Evolutionary conservation across 2,888 invertebrate species (phyloP), one percentile per base, ranked within the genome.

Genomic region (Eilema depressum): DNA sequence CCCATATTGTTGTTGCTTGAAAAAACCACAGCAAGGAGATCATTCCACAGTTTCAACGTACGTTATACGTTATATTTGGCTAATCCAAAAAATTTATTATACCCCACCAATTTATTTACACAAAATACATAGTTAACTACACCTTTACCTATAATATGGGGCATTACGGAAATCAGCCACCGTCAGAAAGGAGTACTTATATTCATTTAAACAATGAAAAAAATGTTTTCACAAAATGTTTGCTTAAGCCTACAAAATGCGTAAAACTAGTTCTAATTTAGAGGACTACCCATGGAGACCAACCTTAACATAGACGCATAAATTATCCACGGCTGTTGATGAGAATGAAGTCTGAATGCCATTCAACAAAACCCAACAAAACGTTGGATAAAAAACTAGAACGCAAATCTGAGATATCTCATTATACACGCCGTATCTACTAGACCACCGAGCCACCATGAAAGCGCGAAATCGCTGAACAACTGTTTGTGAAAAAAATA

Each of bases 391-490:
- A 71, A 71, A 68, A 68, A 64, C 17, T 20, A 53, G 25, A 61
- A 68, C 66, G 71, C 75, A 67, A 74, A 75, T 70, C 63, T 70
- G 65, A 56, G 56, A 73, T 70, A 72, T 71, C 73, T 68, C 25
- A 71, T 70, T 69, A 70, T 69, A 64, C 62, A 65, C 72, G 63
- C 28, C 17, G 57, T 60, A 69, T 63, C 63, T 70, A 63, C n/a
- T 71, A 71, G 68, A 71, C 68, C 66, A 30, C 63, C 63, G 47
- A 76, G 87, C 93, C 93, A 93, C 93, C 93, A 85, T 89, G 93
- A 92, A 89, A 89, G 94, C 93, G 92, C 92, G 89, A 94, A 94
- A 94, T 94, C 87, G 89, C 82, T 79, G 83, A 84, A 86, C 82
- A 79, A 80, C 75, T 75, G 73, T 73, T 76, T 83, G 78, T 82